Base-by-base conservation (phyloP, 2,888 invertebrate species). In the Limnephilus auricula region DNA sequence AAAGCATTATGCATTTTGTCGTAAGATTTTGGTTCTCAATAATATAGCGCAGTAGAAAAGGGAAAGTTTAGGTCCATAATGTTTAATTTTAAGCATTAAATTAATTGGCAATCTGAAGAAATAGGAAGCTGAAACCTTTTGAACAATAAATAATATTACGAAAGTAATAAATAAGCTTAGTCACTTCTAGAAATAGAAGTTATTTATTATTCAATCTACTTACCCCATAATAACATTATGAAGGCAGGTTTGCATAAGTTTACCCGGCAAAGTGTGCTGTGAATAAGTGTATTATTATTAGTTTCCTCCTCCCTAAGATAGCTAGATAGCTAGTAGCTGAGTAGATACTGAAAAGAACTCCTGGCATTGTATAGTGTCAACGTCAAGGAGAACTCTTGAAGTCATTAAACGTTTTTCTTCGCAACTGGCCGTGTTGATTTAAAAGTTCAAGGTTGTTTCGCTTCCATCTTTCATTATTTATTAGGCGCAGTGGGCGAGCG, bases 401-500 rank as follows among this genome's bases (percentile, higher is more conserved):
- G 12, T 15, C 34, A 40, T 30, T 40, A 65, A 30, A 65, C 32
- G 50, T 50, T 87, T 50, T 87, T 65, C 31, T 78, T 87, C 50
- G 18, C 50, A 9, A 31, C 6, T 18, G 31, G 5, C 50, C 50
- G 50, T 65, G 50, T 87, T 87, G 87, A 87, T 87, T 87, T 87
- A 87, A 87, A 87, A 87, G 65, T 50, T 87, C 87, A 87, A 50
- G 50, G 87, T 32, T 65, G 65, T 65, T 86, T 45, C 4, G n/a
- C 65, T 30, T 18, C 30, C 87, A 34, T 50, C 15, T 87, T 32
- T 78, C 50, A 32, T 32, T 87, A 40, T 85, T 40, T 85, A 82
- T 32, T 13, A 31, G 32, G 31, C 18, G 32, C 32, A 31, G 80
- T 80, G 80, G 80, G 80, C 32, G 80, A 31, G 32, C 4, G 80